Evolutionary conservation across 2,797 vertebrate genomes (phyloP).

Genomic region (Chiroxiphia lanceolata): DNA sequence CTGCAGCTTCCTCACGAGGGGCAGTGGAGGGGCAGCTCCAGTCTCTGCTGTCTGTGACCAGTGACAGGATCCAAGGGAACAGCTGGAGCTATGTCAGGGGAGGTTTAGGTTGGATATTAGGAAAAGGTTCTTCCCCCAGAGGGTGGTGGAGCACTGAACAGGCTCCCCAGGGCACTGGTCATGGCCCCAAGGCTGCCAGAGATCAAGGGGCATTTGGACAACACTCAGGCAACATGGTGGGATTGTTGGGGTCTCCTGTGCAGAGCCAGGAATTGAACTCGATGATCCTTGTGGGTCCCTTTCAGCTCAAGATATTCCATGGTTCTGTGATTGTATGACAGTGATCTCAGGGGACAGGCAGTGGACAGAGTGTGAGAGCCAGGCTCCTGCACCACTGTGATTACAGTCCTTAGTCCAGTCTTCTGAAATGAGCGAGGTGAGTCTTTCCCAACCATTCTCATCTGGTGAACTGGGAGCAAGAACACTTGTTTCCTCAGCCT

Average conservation of each 20-base stretch:
- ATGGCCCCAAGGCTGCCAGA: background rate
- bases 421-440: accelerated
- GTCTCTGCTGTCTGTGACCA: background rate
- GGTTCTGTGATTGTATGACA: background rate
- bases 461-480: background rate
- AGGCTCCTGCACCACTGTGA: background rate
- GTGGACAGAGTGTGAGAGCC: background rate
- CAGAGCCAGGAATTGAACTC: background rate
- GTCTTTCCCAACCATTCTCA: background rate
- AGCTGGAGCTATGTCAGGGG: background rate
- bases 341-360: accelerated
- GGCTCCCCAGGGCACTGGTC: background rate
- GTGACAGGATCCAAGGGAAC: background rate
- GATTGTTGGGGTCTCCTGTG: background rate
- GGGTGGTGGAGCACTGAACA: background rate
- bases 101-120: background rate
- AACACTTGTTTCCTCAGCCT: background rate
- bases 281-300: background rate
- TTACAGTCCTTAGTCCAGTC: background rate
- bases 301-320: background rate
- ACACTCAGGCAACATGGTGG: background rate
- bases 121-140: background rate
- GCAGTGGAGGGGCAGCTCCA: background rate
- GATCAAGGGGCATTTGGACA: background rate
- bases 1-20: background rate